Base-by-base conservation (phyloP, 2,888 invertebrate species). In the Coelinius sp. region DNA sequence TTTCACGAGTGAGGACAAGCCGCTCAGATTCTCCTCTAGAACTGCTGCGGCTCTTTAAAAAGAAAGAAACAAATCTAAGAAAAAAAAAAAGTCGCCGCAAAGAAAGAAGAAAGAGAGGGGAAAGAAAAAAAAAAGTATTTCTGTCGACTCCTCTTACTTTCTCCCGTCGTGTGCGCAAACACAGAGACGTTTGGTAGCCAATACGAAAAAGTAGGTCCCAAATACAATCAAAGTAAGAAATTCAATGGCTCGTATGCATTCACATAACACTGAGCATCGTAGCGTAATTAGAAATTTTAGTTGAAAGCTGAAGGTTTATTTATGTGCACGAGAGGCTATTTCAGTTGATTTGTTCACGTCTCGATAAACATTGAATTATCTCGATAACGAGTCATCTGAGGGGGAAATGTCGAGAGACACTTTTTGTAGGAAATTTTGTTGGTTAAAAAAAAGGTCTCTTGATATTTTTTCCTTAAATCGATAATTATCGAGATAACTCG, bases 171-270 rank as follows among this genome's bases (percentile, higher is more conserved):
- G 77, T 73, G 73, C n/a, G n/a, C n/a, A n/a, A n/a, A 38, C 38
- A 24, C 53, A 46, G 14, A 24, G 66, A 59, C 35, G 52, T 52
- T 38, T 17, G 49, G 20, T 35, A 10, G 35, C 31, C 27, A 17
- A 53, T 53, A 78, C 78, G 76, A 84, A 83, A 86, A 86, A 41
- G 86, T 86, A 86, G 86, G 86, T 83, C 84, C 83, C 83, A 81
- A 85, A 85, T 84, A 82, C 81, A 79, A 79, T 80, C 79, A 79
- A 14, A 22, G 7, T 24, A 44, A 44, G 59, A 59, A 63, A 63
- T 59, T 59, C 59, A 59, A 59, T 59, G 35, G 59, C 35, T 53
- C 53, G 25, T 31, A 35, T 59, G 27, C 59, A 35, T 59, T 59
- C 59, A 59, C 31, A 59, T 59, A 59, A 59, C 59, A 31, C 31